Percentiles rank a stretch among this genome's conserved stretches.
Evolutionary conservation across 2,797 vertebrate species (phyloP).

Genomic region (Eulemur mongoz): DNA sequence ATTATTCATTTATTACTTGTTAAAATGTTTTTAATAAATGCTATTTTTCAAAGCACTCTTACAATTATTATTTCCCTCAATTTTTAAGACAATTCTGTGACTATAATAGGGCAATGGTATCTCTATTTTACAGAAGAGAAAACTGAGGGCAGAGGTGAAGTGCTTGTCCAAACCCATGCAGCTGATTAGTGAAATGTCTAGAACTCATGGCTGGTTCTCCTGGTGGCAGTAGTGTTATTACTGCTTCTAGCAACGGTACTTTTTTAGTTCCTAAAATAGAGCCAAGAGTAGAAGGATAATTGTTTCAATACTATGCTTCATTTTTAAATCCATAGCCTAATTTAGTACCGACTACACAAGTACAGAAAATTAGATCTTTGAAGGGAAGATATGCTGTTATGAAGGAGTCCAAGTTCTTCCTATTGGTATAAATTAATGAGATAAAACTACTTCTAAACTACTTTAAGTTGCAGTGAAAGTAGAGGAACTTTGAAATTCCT

Average conservation of each 20-base stretch:
- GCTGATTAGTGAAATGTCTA: not conserved
- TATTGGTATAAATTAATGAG: slow-evolving; percentile 70
- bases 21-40: not conserved
- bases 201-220: not conserved
- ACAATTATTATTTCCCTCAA: not conserved
- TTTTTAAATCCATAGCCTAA: slow-evolving; percentile 60
- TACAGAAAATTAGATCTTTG: slow-evolving; percentile 62
- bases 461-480: slow-evolving; percentile 47
- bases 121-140: not conserved
- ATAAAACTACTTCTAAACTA: slow-evolving; percentile 51
- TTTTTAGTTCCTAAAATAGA: slow-evolving; percentile 59
- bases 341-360: slow-evolving; percentile 60
- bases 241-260: not conserved
- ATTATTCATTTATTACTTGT: not conserved
- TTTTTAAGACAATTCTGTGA: not conserved
- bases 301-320: slow-evolving; percentile 43
- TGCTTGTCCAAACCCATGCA: not conserved
- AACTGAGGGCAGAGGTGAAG: not conserved
- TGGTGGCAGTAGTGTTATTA: not conserved
- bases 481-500: slow-evolving; percentile 44
- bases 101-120: not conserved
- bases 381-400: slow-evolving; percentile 34
- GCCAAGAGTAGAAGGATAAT: slow-evolving; percentile 47
- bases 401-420: slow-evolving; percentile 57
- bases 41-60: not conserved